A percentile compares a stretch with the other conserved stretches of the same genome.
Conservation (phyloP, 2,797 vertebrate genomes). For the Furcifer pardalis region DNA sequence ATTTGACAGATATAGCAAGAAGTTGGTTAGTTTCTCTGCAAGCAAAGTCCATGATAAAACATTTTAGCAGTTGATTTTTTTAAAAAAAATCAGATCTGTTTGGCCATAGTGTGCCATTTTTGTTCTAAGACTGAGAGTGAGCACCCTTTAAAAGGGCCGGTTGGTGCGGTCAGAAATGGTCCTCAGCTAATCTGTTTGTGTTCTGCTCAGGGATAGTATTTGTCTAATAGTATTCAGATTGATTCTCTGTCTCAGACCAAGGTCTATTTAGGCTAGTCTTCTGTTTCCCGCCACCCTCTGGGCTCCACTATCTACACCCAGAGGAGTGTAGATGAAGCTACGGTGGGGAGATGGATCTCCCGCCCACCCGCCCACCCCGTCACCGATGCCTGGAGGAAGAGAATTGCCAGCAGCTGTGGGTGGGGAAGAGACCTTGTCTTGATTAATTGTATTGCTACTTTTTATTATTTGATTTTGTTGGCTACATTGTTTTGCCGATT, state of each 20-base stretch:
- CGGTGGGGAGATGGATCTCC: too few relatives aligned
- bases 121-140: not conserved
- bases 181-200: not conserved
- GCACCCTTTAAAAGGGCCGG: not conserved
- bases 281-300: too few relatives aligned
- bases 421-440: too few relatives aligned
- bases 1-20: conserved; percentile 7
- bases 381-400: too few relatives aligned
- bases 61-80: too few relatives aligned
- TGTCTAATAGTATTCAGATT: not conserved
- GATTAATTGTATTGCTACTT: too few relatives aligned
- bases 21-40: not conserved
- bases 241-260: not conserved
- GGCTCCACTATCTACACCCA: too few relatives aligned
- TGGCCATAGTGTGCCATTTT: not conserved
- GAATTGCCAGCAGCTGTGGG: too few relatives aligned
- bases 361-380: too few relatives aligned
- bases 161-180: not conserved
- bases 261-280: not conserved
- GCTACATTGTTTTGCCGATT: too few relatives aligned
- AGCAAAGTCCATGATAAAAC: not conserved
- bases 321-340: too few relatives aligned
- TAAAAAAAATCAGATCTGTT: not conserved
- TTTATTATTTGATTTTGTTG: too few relatives aligned
- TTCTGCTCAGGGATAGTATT: not conserved